Base-by-base conservation (phyloP, 2,113 vertebrate species). In the Mus spicilegus region DNA sequence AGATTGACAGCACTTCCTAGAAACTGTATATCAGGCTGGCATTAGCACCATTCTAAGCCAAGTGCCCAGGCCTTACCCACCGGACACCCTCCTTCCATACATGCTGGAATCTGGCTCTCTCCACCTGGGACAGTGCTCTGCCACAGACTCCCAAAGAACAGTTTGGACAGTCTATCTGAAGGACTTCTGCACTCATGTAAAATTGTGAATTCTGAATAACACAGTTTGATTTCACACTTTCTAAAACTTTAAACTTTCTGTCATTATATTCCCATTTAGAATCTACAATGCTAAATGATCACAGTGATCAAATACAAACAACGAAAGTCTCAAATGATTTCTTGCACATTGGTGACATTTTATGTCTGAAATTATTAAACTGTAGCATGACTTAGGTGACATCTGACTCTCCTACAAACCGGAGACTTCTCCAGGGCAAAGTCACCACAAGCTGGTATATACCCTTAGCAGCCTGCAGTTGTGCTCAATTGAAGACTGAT, bases 41-140 rank as follows among this genome's bases (percentile, higher is more conserved):
- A 94, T 90, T 87, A 94, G 93, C 94, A 46, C 69, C 81, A 91
- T 67, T 67, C 91, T 90, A 90, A 20, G 92, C 93, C 89, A 76
- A 89, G 89, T 1, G 30, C 93, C 93, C 76, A 0, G 56, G 30
- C 80, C 72, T 96, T 70, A 93, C 56, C 63, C 58, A 20, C 3
- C 1, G 19, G 72, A 81, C 77, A 30, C 36, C 58, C 20, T 81
- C 92, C 77, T 89, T 95, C 97, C 88, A 96, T 85, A 92, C 13
- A 69, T 89, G 92, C 77, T 69, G 76, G 93, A 97, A 95, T n/a
- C 73, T 24, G 93, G 95, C 80, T 78, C 84, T 24, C 24, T 24
- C 54, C 24, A 20, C 75, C 56, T 82, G 67, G 39, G 72, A 46
- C 8, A 0, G 19, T 1, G 28, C 69, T 87, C 54, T 30, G 19